Evolutionary conservation across 1,140 invertebrate species (phyloP).

Genomic region (Diabrotica undecimpunctata): DNA sequence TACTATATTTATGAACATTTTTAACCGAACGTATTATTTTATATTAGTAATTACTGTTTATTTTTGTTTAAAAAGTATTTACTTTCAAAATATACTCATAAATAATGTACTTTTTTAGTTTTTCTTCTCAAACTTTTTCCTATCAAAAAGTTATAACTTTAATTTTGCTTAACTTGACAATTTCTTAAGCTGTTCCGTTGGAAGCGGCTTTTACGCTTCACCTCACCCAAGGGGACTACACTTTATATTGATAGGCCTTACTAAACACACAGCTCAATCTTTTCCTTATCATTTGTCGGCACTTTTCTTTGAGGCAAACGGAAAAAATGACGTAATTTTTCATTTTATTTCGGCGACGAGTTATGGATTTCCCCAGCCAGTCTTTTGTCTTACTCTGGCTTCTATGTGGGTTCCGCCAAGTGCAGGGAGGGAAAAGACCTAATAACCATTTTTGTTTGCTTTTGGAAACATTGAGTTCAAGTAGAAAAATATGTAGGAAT

Average conservation of each 20-base stretch:
- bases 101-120: too few species aligned
- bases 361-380: not conserved
- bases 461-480: too few species aligned
- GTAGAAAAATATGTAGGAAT: too few species aligned
- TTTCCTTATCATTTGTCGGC: conserved; percentile 2
- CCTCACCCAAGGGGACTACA: not conserved
- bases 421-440: not conserved
- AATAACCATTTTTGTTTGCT: not conserved
- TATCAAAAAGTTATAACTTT: not conserved
- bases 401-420: not conserved
- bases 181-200: not conserved
- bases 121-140: not conserved
- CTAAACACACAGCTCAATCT: conserved; percentile 2
- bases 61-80: too few species aligned
- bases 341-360: not conserved
- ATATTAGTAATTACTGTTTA: too few species aligned
- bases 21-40: too few species aligned
- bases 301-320: not conserved
- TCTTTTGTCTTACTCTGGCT: not conserved
- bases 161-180: not conserved
- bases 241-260: conserved; percentile 2
- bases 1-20: too few species aligned
- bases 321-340: conserved; percentile 1
- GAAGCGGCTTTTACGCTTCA: not conserved
- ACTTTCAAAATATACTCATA: too few species aligned